Percentiles rank a stretch among this genome's conserved stretches.
Evolutionary conservation across 2,888 invertebrate genomes (phyloP).

Genomic region (Meta bourneti): DNA sequence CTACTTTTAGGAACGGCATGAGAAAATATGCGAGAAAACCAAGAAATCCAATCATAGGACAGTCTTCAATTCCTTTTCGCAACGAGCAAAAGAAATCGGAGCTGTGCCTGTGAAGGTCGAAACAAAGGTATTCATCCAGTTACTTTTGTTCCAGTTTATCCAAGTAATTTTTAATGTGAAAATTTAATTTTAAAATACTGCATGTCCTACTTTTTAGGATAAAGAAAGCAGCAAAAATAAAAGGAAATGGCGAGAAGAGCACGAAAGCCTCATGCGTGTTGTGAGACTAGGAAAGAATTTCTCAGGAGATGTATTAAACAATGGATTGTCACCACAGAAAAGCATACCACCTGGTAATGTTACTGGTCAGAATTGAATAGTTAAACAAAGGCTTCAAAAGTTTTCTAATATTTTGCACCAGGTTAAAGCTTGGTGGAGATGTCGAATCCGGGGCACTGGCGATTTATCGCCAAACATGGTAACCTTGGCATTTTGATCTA

Average conservation of each 20-base stretch:
- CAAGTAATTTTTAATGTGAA: no score
- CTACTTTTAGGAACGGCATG: slow-evolving; percentile 48
- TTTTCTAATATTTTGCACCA: no score
- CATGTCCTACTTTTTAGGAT: slow-evolving; percentile 1
- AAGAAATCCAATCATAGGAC: slow-evolving; percentile 52
- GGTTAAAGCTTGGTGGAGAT: no score
- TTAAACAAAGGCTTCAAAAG: no score
- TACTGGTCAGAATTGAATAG: background rate
- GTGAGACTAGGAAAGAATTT: background rate
- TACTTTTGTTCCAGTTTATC: background rate
- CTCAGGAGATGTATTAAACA: slow-evolving; percentile 31
- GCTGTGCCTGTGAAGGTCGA: slow-evolving; percentile 24
- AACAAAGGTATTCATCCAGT: slow-evolving; percentile 14
- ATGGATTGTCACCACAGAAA: slow-evolving; percentile 47
- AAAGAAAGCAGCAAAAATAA: slow-evolving; percentile 23
- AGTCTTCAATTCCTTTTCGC: slow-evolving; percentile 62
- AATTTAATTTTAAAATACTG: background rate
- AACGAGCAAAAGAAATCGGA: slow-evolving; percentile 54
- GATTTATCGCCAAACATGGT: no score
- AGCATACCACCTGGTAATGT: slow-evolving; percentile 26
- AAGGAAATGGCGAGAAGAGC: slow-evolving; percentile 45
- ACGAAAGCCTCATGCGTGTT: slow-evolving; percentile 12
- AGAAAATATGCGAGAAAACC: slow-evolving; percentile 55
- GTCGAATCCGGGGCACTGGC: no score
- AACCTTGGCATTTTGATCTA: no score